Conservation (phyloP, 1,140 invertebrate genomes). For the Platorchestia sp. region DNA sequence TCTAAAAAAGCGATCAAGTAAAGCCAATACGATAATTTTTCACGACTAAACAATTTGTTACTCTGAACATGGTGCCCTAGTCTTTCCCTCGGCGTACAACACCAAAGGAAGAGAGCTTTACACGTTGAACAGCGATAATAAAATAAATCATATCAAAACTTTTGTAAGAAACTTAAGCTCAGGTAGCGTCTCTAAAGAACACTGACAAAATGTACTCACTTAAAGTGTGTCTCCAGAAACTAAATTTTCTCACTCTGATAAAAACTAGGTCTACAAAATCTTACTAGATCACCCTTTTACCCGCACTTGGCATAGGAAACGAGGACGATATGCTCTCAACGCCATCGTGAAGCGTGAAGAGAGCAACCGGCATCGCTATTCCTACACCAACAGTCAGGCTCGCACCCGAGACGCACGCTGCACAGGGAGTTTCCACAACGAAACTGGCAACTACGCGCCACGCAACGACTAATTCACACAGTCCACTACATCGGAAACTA, state of each 20-base stretch:
- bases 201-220: background rate
- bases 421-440: background rate
- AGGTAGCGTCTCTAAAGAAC: background rate
- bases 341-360: background rate
- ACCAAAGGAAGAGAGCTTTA: background rate
- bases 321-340: background rate
- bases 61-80: background rate
- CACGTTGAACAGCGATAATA: background rate
- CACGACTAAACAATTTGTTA: background rate
- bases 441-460: background rate
- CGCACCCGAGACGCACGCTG: too few relatives aligned
- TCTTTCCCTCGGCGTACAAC: background rate
- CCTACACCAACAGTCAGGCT: background rate
- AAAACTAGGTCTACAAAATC: background rate
- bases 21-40: background rate
- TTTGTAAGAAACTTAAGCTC: background rate
- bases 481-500: background rate
- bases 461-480: background rate
- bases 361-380: background rate
- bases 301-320: background rate
- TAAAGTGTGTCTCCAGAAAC: background rate
- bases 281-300: constrained; percentile 1
- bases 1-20: background rate
- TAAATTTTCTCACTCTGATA: background rate
- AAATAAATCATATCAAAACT: constrained; percentile 11